These are phyloP conservation scores for Tragelaphus strepsiceros DNA, from an alignment of 2,113 vertebrate genomes.

Conservation along the genomic window DNA sequence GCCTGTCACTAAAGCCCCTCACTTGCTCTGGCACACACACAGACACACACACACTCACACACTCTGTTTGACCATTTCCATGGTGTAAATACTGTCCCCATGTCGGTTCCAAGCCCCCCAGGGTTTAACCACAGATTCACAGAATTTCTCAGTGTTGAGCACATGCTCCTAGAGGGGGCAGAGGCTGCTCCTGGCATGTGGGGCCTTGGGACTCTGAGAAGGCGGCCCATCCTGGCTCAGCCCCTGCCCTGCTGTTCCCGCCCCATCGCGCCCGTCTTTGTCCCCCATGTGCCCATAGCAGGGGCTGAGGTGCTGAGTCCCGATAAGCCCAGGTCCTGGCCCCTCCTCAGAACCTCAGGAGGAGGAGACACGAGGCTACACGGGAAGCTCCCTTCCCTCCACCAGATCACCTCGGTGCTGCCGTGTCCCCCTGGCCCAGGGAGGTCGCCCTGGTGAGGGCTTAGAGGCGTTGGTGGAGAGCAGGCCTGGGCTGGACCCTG, in stretches of 20 bases:
- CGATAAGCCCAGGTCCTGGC: rapidly evolving
- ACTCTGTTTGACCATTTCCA: neutral
- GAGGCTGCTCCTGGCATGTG: rapidly evolving
- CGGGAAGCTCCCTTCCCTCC: too few relatives aligned
- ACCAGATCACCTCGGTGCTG: rapidly evolving
- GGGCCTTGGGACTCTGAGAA: neutral
- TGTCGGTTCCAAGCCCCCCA: rapidly evolving
- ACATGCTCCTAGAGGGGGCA: neutral
- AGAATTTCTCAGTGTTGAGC: neutral
- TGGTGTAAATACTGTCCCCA: neutral
- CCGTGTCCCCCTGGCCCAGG: too few relatives aligned
- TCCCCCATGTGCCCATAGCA: neutral
- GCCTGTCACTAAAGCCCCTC: neutral
- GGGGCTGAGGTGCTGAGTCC: rapidly evolving
- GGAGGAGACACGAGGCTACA: neutral
- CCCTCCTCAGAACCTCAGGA: neutral
- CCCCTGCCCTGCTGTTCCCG: neutral
- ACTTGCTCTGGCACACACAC: rapidly evolving
- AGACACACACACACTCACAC: neutral
- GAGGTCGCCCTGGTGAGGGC: neutral
- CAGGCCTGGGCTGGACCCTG: neutral
- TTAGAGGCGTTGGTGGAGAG: neutral
- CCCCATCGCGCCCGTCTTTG: rapidly evolving
- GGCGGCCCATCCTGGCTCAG: rapidly evolving
- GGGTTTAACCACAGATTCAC: neutral